Base-by-base conservation (phyloP, 2,113 vertebrate species). In the Monopterus albus region DNA sequence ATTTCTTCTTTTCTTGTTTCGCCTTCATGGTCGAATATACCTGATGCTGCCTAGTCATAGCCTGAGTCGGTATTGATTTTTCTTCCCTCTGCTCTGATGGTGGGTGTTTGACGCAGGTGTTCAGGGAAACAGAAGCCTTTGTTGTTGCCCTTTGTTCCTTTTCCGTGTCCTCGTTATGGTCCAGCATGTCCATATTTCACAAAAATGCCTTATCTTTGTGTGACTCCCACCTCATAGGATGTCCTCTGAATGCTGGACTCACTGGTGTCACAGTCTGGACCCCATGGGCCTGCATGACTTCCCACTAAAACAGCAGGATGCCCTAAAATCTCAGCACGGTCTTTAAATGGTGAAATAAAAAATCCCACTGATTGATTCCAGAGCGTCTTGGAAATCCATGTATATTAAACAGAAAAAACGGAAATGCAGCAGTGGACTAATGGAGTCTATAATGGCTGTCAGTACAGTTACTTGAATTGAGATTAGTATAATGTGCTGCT, bases 41-140 rank as follows among this genome's bases (percentile, higher is more conserved):
- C 79, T 78, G 78, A 72, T 63, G 72, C 58, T 64, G 67, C 63
- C 70, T 43, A 75, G 55, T 67, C 78, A 23, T 81, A 74, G 81
- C 74, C 64, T 71, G 84, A 87, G 84, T 81, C 40, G 2, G 18
- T 85, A 91, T 89, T 53, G 89, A 90, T 90, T 87, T 83, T 67
- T 81, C 51, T 59, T 69, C 47, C 67, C 71, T 83, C 60, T 64
- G 71, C 78, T 84, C 57, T 61, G 77, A 57, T 58, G 56, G 77
- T 69, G 76, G 75, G 70, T 80, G 69, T 90, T 74, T 84, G 80
- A 81, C 23, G 43, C 73, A 79, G 75, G 75, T 72, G 80, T 85
- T 78, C 67, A 78, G 75, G 57, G 82, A 75, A 78, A 46, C 14
- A 2, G 53, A 2, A 26, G 23, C 66, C 78, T 84, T 82, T 70